These are phyloP conservation scores for Drosophila subobscura DNA, from an alignment of 1,140 invertebrate species.

Conservation along the genomic window DNA sequence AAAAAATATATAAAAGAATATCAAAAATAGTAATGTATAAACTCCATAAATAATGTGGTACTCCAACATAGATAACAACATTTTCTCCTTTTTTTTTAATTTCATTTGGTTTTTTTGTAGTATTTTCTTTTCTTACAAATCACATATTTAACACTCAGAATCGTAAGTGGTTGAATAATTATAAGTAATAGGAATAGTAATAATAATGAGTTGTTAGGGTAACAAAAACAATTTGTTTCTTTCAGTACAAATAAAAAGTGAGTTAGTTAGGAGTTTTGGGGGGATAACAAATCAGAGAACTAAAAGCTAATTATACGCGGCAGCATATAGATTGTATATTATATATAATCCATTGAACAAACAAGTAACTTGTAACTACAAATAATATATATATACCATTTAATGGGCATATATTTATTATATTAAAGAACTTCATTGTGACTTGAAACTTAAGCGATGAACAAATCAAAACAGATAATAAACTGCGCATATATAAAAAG, in stretches of 20 bases:
- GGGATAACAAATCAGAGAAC: conserved; percentile 54
- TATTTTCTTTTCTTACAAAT: conserved; percentile 41
- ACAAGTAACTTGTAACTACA: conserved; percentile 67
- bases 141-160: conserved; percentile 39
- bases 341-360: conserved; percentile 73
- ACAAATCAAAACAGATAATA: conserved; percentile 74
- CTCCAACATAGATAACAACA: conserved; percentile 32
- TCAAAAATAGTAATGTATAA: conserved; percentile 33
- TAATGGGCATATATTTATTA: conserved; percentile 16
- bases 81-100: conserved; percentile 17
- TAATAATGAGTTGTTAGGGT: conserved; percentile 35
- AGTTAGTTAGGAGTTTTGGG: conserved; percentile 25
- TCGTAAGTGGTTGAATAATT: conserved; percentile 38
- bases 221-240: conserved; percentile 70
- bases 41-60: conserved; percentile 35
- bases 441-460: conserved; percentile 72
- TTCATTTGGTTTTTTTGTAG: conserved; percentile 32
- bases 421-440: conserved; percentile 72
- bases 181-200: conserved; percentile 34
- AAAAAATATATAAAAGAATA: conserved; percentile 14
- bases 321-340: conserved; percentile 47
- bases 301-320: conserved; percentile 49
- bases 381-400: conserved; percentile 37
- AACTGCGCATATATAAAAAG: conserved; percentile 45
- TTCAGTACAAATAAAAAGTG: conserved; percentile 75